Base-by-base conservation (phyloP, 2,888 invertebrate species). In the Drosophila tripunctata region DNA sequence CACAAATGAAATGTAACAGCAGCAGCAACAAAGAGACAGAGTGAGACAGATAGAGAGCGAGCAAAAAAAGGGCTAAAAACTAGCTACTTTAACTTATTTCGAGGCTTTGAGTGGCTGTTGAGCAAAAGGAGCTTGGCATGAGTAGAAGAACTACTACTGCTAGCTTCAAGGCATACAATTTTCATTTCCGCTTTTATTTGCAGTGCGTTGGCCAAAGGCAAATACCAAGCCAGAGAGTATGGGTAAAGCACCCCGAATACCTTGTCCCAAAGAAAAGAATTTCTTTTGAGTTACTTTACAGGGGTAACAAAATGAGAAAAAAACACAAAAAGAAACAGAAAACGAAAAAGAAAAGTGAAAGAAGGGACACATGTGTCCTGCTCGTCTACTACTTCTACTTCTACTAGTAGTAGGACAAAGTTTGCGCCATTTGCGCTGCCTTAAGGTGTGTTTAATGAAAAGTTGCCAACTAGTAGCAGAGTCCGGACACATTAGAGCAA, bases 371-470 rank as follows among this genome's bases (percentile, higher is more conserved):
- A 75, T 70, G 70, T 75, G 78, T 75, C 71, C 65, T 72, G 62
- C 38, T 21, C 4, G 70, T 38, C 61, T 27, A n/a, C n/a, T n/a
- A n/a, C n/a, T n/a, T n/a, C n/a, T n/a, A n/a, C n/a, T n/a, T n/a
- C n/a, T n/a, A n/a, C n/a, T n/a, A n/a, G n/a, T n/a, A n/a, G n/a
- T n/a, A 67, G 66, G 76, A 79, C 75, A 71, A 80, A 80, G 64
- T 80, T 81, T 81, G 70, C 67, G 61, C 73, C 84, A 83, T 79
- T 83, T 83, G 63, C 63, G 71, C 64, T 38, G 83, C 83, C 87
- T 83, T 76, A 80, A 86, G 84, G 87, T 86, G 87, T 76, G 78
- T 73, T 78, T 76, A 86, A 86, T 83, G 82, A 81, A 81, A 80
- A 80, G 85, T 78, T 82, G 83, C 75, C 78, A 71, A 47, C 71